Percentiles rank a stretch among this genome's conserved stretches.
Conservation (phyloP, 1,140 invertebrate species). For the Drosophila azteca region DNA sequence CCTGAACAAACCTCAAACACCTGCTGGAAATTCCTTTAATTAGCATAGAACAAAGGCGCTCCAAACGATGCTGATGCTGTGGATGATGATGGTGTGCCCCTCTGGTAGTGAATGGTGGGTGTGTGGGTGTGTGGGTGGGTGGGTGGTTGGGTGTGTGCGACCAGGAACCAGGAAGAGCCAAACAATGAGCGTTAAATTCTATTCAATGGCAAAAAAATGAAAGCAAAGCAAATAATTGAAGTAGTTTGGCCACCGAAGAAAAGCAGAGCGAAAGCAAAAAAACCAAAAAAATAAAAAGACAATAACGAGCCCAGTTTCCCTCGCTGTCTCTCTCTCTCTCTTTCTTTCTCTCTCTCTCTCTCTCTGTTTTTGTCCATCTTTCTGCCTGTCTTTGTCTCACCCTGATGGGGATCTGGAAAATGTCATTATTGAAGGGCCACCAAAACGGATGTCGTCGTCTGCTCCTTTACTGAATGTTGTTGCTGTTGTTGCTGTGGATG, state of each 20-base stretch:
- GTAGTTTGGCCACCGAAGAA: conserved; percentile 65
- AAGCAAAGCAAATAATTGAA: conserved; percentile 77
- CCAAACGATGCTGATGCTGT: conserved; percentile 42
- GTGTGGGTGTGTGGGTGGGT: too few relatives aligned
- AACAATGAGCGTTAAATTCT: conserved; percentile 79
- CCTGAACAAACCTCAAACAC: conserved; percentile 64
- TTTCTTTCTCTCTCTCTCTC: conserved; percentile 8
- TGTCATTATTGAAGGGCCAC: conserved; percentile 55
- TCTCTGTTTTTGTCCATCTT: conserved; percentile 31
- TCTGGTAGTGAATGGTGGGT: background rate
- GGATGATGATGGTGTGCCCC: background rate
- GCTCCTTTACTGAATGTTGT: conserved; percentile 21
- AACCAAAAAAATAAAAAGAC: conserved; percentile 27
- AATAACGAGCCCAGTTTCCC: conserved; percentile 48
- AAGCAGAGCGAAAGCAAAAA: conserved; percentile 15
- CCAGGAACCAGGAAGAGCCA: conserved; percentile 46
- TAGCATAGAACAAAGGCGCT: conserved; percentile 69
- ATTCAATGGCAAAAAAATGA: conserved; percentile 74
- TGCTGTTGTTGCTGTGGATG: conserved; percentile 31
- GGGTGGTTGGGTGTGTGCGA: too few relatives aligned
- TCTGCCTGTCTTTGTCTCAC: conserved; percentile 30
- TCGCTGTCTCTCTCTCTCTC: conserved; percentile 18
- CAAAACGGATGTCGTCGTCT: conserved; percentile 25
- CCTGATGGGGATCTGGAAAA: conserved; percentile 20
- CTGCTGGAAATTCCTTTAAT: conserved; percentile 79